Evolutionary conservation across 2,113 vertebrate genomes (phyloP).

Genomic region (Gobiocypris rarus): DNA sequence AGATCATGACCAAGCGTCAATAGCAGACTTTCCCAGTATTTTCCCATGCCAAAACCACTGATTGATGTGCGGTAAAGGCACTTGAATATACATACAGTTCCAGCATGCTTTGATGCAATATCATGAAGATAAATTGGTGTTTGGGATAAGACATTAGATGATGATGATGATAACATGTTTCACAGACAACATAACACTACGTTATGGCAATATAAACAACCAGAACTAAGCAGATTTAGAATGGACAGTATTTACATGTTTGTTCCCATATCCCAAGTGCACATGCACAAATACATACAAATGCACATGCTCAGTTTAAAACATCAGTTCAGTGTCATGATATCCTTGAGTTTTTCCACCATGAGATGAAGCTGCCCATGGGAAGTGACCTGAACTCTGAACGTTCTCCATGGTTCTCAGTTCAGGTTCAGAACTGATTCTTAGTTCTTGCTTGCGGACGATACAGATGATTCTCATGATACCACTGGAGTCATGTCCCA

Average conservation of each 20-base stretch:
- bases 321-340: not conserved
- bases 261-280: conserved; percentile 22
- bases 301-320: not conserved
- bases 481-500: conserved; percentile 99
- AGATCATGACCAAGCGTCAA: not conserved
- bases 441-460: not conserved
- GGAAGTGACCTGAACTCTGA: not conserved
- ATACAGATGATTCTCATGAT: conserved; percentile 78
- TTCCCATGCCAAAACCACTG: conserved; percentile 16
- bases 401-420: not conserved
- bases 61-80: conserved; percentile 20
- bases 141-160: not conserved
- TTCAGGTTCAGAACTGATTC: not conserved
- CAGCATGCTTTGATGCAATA: conserved; percentile 25
- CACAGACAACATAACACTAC: conserved; percentile 23
- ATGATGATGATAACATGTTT: not conserved
- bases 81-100: conserved; percentile 31
- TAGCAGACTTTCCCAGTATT: not conserved
- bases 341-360: conserved; percentile 12
- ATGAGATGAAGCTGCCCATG: not conserved
- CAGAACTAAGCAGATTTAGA: conserved; percentile 17
- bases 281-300: conserved; percentile 36
- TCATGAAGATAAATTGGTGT: not conserved
- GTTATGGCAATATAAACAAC: not conserved
- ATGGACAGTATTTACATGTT: conserved; percentile 14